These are phyloP conservation scores for Nezara viridula DNA, from an alignment of 2,888 invertebrate genomes.

Conservation along the genomic window DNA sequence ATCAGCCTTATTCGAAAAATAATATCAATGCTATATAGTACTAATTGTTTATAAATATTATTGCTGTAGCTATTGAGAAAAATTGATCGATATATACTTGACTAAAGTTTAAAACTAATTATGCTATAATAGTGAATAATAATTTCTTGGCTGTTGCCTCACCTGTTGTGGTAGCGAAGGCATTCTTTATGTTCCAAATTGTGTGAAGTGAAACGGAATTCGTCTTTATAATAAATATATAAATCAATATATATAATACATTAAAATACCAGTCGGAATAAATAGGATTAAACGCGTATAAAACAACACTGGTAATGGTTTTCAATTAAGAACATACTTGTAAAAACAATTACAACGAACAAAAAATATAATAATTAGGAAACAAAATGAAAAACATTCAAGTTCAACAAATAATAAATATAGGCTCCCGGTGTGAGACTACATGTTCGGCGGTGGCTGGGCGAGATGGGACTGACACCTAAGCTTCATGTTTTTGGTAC, in stretches of 20 bases:
- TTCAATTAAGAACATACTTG: conserved; percentile 49
- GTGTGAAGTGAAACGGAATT: conserved; percentile 19
- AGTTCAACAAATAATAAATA: conserved; percentile 49
- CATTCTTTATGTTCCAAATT: conserved; percentile 47
- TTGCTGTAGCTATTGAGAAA: background rate
- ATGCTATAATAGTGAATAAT: background rate
- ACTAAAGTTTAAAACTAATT: background rate
- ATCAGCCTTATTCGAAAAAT: background rate
- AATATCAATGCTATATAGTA: background rate
- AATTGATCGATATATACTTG: background rate
- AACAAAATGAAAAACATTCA: conserved; percentile 53
- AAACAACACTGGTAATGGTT: conserved; percentile 51
- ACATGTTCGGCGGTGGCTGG: conserved; percentile 39
- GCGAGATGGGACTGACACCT: conserved; percentile 14
- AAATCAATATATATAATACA: conserved; percentile 51
- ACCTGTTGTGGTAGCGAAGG: conserved; percentile 54
- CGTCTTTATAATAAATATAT: conserved; percentile 53
- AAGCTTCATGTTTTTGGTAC: background rate
- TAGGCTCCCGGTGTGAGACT: conserved; percentile 11
- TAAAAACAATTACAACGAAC: conserved; percentile 50
- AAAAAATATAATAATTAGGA: conserved; percentile 44
- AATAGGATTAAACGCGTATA: conserved; percentile 48
- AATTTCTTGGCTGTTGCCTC: background rate
- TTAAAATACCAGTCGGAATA: conserved; percentile 56
- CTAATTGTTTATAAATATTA: background rate